Conservation (phyloP, 2,113 vertebrate species). For the Halcyon senegalensis region DNA sequence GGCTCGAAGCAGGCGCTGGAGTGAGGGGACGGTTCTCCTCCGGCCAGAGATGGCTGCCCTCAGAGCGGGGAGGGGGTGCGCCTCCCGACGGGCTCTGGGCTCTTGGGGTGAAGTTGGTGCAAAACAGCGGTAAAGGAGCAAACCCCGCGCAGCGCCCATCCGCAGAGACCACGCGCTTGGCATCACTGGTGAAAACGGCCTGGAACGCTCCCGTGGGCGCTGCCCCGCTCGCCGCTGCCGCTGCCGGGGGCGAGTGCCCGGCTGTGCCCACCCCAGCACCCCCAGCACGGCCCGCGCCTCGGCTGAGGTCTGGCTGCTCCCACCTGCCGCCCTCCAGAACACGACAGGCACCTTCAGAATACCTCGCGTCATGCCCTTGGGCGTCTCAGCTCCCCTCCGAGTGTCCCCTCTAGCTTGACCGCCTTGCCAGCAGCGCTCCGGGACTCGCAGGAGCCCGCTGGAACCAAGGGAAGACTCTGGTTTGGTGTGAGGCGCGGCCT, state of each 20-base stretch:
- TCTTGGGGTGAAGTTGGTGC: neutral
- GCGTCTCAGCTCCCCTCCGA: neutral
- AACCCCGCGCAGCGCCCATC: fast-evolving
- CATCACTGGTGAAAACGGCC: fast-evolving
- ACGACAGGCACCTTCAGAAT: neutral
- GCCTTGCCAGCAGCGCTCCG: neutral
- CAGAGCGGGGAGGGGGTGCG: fast-evolving
- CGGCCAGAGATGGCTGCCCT: neutral
- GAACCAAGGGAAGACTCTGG: neutral
- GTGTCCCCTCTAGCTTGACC: neutral
- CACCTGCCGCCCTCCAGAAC: neutral
- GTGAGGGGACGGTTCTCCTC: no score
- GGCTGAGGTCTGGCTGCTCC: neutral
- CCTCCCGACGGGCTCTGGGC: fast-evolving
- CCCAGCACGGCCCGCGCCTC: neutral
- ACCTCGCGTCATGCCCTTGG: neutral
- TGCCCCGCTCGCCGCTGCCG: neutral
- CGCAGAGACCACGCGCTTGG: fast-evolving
- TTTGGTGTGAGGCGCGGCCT: neutral
- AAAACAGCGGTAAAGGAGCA: neutral
- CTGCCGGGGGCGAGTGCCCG: no score
- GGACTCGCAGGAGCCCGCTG: neutral
- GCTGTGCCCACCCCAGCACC: no score
- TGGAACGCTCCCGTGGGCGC: no score
- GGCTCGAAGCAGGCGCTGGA: no score